A percentile compares a stretch with the other conserved stretches of the same genome.
Evolutionary conservation across 1,140 invertebrate genomes (phyloP).

Genomic region (Bombus terrestris): DNA sequence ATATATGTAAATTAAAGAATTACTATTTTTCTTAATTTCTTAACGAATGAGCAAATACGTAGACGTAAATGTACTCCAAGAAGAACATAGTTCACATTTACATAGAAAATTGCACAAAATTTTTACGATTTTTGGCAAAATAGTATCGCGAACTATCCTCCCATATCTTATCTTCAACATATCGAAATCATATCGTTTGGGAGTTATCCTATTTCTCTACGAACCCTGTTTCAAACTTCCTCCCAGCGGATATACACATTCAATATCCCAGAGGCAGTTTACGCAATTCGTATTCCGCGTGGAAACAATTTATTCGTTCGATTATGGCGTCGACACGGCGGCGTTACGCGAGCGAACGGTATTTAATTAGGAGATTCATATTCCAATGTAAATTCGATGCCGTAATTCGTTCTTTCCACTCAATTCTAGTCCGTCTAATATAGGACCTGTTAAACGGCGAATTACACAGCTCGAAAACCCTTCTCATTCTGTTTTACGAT

Average conservation of each 20-base stretch:
- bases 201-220: not conserved
- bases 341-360: not conserved
- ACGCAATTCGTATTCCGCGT: not conserved
- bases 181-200: not conserved
- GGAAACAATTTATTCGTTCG: not conserved
- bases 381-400: not conserved
- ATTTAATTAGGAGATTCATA: not conserved
- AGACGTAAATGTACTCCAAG: no score
- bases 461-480: not conserved
- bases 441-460: not conserved
- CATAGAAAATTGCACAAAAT: not conserved
- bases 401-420: constrained; percentile 4
- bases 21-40: no score
- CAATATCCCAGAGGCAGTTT: not conserved
- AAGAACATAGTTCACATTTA: not conserved
- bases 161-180: not conserved
- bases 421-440: not conserved
- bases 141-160: not conserved
- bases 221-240: not conserved
- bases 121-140: not conserved
- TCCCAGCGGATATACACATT: not conserved
- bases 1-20: no score
- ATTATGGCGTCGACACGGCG: not conserved
- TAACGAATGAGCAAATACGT: no score
- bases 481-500: not conserved